Evolutionary conservation across 2,888 invertebrate species (phyloP).

Genomic region (Hyposoter didymator): DNA sequence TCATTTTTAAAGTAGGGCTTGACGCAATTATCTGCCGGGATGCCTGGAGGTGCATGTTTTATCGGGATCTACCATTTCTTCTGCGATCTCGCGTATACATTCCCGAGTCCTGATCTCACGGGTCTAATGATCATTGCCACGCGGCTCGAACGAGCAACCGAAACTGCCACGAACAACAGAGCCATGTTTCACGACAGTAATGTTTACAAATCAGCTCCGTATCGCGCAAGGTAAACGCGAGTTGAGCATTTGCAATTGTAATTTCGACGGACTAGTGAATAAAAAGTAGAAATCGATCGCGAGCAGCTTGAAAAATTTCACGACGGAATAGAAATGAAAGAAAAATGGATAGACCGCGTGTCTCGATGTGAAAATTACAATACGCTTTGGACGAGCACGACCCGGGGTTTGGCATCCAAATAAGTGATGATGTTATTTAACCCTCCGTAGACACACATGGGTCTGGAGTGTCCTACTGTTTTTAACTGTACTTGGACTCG

Average conservation of each 20-base stretch:
- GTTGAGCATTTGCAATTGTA: neutral
- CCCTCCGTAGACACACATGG: no score
- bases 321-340: neutral
- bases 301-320: neutral
- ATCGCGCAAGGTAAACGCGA: neutral
- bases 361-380: neutral
- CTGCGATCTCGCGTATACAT: constrained; percentile 3
- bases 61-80: constrained; percentile 3
- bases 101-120: neutral
- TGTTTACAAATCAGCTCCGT: neutral
- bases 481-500: no score
- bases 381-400: neutral
- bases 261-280: neutral
- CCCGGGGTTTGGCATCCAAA: neutral
- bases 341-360: neutral
- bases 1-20: constrained; percentile 43
- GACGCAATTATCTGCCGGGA: neutral
- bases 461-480: no score
- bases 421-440: neutral
- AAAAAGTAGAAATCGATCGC: neutral
- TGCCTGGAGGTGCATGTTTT: neutral
- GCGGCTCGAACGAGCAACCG: constrained; percentile 57
- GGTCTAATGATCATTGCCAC: constrained; percentile 62
- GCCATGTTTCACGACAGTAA: neutral
- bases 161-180: constrained; percentile 53